These are phyloP conservation scores for Cydia strobilella DNA, from an alignment of 1,140 invertebrate species.

Conservation along the genomic window DNA sequence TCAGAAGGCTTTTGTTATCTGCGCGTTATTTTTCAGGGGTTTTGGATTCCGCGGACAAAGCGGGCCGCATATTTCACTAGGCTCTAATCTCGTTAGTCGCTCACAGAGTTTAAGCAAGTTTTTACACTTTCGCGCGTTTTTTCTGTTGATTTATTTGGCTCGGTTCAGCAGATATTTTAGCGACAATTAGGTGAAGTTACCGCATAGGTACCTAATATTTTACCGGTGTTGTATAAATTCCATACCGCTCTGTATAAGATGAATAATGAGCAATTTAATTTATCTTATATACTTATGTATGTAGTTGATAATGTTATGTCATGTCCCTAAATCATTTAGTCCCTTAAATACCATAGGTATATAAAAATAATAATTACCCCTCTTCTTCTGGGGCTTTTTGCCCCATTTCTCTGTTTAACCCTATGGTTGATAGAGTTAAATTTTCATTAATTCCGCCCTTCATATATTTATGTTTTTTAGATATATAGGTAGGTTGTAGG, in stretches of 20 bases:
- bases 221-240: neutral
- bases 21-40: constrained; percentile 66
- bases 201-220: neutral
- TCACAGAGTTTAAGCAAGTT: constrained; percentile 59
- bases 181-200: constrained; percentile 36
- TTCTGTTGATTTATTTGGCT: constrained; percentile 50
- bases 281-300: too few species aligned
- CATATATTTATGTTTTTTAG: too few species aligned
- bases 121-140: constrained; percentile 57
- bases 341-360: too few species aligned
- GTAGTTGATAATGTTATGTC: too few species aligned
- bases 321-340: too few species aligned
- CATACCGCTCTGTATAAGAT: neutral
- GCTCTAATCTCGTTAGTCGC: constrained; percentile 67
- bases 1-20: constrained; percentile 73
- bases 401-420: too few species aligned
- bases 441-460: too few species aligned
- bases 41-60: constrained; percentile 66
- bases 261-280: neutral
- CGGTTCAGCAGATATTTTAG: constrained; percentile 33
- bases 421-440: too few species aligned
- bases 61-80: constrained; percentile 67
- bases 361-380: too few species aligned
- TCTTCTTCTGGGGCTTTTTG: too few species aligned
- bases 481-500: too few species aligned